Percentiles rank a stretch among this genome's conserved stretches.
These are phyloP conservation scores for Verasper variegatus DNA, from an alignment of 2,113 vertebrate genomes.

Conservation along the genomic window DNA sequence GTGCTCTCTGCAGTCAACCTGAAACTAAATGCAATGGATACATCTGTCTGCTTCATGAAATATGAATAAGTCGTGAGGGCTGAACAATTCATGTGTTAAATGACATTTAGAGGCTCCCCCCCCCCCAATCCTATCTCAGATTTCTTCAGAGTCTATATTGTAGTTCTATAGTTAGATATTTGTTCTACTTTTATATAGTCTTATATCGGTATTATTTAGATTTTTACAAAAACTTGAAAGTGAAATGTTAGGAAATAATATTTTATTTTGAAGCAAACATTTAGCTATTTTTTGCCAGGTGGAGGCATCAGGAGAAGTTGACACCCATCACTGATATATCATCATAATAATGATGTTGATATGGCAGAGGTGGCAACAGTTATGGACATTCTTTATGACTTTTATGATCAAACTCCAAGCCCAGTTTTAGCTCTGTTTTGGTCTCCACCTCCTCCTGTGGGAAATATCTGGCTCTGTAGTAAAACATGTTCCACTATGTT, in stretches of 20 bases:
- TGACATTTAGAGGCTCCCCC: constrained; percentile 26
- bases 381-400: no score
- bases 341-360: no score
- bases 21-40: constrained; percentile 27
- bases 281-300: no score
- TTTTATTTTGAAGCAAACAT: no score
- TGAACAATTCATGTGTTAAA: constrained; percentile 19
- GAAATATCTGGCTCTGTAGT: no score
- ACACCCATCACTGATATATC: no score
- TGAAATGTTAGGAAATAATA: neutral
- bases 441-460: no score
- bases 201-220: neutral
- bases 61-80: constrained; percentile 24
- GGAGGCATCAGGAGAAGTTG: no score
- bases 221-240: constrained; percentile 5
- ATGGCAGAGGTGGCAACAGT: no score
- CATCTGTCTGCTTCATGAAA: constrained; percentile 34
- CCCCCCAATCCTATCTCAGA: neutral
- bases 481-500: no score
- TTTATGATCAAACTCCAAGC: no score
- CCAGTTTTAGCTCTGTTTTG: no score
- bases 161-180: neutral
- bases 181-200: neutral
- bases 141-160: neutral
- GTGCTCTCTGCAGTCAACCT: constrained; percentile 27